Base-by-base conservation (phyloP, 2,888 invertebrate genomes). In the Seladonia tumulorum region DNA sequence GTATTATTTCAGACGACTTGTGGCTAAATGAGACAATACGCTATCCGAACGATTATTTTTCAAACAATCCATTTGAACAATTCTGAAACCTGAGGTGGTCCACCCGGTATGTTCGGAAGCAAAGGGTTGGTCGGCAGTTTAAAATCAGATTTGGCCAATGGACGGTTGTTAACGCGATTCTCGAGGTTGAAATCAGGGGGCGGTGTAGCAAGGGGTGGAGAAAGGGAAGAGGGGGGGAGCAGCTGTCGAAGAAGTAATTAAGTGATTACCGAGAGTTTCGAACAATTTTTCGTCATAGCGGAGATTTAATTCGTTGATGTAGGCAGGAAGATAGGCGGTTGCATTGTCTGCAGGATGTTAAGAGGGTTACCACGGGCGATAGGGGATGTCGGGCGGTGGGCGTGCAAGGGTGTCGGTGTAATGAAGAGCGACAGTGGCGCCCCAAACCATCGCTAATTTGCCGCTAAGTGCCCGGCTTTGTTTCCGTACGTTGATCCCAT, bases 361-460 rank as follows among this genome's bases (percentile, higher is more conserved):
- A 90, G 89, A 84, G 87, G 86, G 87, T 85, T 89, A 87, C 82
- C 71, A 81, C 81, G 83, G 74, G 82, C 39, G 70, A 75, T 71
- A 39, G 71, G 82, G 72, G 68, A 63, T 74, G 63, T 72, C 39
- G 82, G 75, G 35, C 7, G 71, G 68, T 74, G 81, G 76, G 83
- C 45, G 81, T 82, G 82, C 71, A 78, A 80, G 81, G 88, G 88
- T 91, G 86, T 87, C 86, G 83, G 91, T 92, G 89, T 91, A 93
- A 93, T 91, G 92, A 92, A 93, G 93, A 93, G 92, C 90, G 93
- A 93, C 93, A 92, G 91, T 86, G 90, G 88, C 88, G 86, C 89
- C 88, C 89, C 81, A 79, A 77, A 85, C 90, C 86, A 90, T 89
- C 90, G 90, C 92, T 93, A 93, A 93, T 93, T 92, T 91, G 91